phyloP scores from a whole-genome alignment of 2,113 vertebrate genomes.

The Erythrocercus mccallii region DNA sequence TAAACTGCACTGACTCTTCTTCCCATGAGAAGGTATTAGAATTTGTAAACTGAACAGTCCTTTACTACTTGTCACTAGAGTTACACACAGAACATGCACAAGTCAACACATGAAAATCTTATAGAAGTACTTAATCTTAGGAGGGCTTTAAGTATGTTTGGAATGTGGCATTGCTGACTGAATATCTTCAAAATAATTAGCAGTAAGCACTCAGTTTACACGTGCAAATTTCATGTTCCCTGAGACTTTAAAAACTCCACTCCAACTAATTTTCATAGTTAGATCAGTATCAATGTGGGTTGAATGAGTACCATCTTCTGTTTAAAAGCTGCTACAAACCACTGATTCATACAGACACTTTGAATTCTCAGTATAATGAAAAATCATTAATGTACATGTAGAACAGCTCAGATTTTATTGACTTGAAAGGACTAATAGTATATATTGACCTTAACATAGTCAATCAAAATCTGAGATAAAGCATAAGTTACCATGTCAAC shows the following conservation, averaged over 20 bases:
- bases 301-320: not conserved
- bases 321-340: not conserved
- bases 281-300: not conserved
- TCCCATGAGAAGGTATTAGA: not conserved
- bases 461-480: not conserved
- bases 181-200: not conserved
- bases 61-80: not conserved
- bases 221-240: not conserved
- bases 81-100: not conserved
- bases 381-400: not conserved
- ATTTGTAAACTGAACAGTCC: not conserved
- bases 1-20: not conserved
- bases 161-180: not conserved
- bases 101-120: not conserved
- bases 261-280: not conserved
- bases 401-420: not conserved
- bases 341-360: not conserved
- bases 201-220: not conserved
- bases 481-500: fast-evolving
- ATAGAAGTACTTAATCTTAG: not conserved
- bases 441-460: not conserved
- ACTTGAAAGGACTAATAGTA: not conserved
- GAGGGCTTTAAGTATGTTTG: not conserved
- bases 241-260: not conserved
- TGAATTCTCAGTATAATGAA: not conserved